Evolutionary conservation across 2,113 vertebrate genomes (phyloP).

Genomic region (Cryptotis parvus): DNA sequence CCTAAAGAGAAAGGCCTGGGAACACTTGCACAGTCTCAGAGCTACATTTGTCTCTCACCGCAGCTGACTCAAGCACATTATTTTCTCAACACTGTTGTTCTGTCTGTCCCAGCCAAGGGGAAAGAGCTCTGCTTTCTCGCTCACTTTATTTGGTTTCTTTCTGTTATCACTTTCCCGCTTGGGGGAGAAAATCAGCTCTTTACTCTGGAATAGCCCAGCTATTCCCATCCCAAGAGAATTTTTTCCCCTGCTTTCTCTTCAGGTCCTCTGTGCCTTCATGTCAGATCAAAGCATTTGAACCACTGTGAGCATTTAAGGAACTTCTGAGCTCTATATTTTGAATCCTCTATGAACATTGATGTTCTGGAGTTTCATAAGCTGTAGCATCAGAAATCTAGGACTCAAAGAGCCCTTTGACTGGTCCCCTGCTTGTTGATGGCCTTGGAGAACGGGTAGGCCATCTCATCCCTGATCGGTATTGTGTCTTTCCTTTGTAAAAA

Average conservation of each 20-base stretch:
- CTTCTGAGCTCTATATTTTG: neutral
- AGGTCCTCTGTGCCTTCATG: neutral
- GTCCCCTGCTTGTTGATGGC: neutral
- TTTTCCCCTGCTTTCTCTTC: conserved; percentile 23
- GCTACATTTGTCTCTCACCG: neutral
- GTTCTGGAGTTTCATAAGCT: neutral
- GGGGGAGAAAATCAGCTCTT: neutral
- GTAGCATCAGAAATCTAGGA: neutral
- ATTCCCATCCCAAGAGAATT: neutral
- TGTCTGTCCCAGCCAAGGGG: neutral
- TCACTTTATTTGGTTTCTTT: neutral
- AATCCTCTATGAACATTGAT: neutral
- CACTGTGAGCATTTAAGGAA: neutral
- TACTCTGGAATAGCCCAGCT: neutral
- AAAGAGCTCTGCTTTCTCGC: neutral
- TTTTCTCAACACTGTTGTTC: neutral
- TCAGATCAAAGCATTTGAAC: conserved; percentile 37
- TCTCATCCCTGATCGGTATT: neutral
- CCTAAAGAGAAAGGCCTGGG: conserved; percentile 15
- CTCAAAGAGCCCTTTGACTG: neutral
- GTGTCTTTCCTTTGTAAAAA: conserved; percentile 25
- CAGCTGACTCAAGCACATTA: neutral
- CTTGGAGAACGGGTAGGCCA: neutral
- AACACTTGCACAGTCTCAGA: neutral
- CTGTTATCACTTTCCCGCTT: neutral